Base-by-base conservation (phyloP, 2,888 invertebrate species). In the Drosophila demipolita region DNA sequence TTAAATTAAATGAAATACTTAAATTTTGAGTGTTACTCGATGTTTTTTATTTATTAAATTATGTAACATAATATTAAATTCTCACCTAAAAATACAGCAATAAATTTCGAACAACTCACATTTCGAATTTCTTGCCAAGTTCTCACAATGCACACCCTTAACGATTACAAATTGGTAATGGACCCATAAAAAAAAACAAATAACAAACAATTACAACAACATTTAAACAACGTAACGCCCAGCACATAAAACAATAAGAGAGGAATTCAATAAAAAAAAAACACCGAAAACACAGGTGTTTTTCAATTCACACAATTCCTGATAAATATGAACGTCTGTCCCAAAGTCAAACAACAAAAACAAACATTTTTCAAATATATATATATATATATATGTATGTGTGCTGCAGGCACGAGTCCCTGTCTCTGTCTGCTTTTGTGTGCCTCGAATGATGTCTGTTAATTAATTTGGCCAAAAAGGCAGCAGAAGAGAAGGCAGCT, bases 301-400 rank as follows among this genome's bases (percentile, higher is more conserved):
- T 81, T 75, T 72, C 80, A 82, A 65, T 79, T 87, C 82, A 87
- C 87, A 87, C 85, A 89, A 79, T 89, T 87, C 87, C 70, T 65
- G 79, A 83, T 85, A 85, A 85, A 81, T 85, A 64, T 59, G 64
- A 71, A 60, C 50, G 53, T 54, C 55, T 45, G 36, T 53, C 40
- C 62, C 42, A 52, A 26, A 36, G 65, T 67, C 35, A 70, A 11
- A 15, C 57, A 77, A 82, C 68, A 75, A 70, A 76, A 79, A 86
- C 83, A 81, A 81, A 81, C 89, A 85, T 85, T 79, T 89, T 87
- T 89, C 87, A 85, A 81, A 85, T 60, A 59, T 70, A 23, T 26
- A 0, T 20, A 15, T 52, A 20, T 33, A 8, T 36, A 12, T 42
- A 0, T 45, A 12, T 45, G 11, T 12, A 3, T 26, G 5, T 26